phyloP scores from a whole-genome alignment of 2,797 vertebrate genomes.

The Danio aesculapii region DNA sequence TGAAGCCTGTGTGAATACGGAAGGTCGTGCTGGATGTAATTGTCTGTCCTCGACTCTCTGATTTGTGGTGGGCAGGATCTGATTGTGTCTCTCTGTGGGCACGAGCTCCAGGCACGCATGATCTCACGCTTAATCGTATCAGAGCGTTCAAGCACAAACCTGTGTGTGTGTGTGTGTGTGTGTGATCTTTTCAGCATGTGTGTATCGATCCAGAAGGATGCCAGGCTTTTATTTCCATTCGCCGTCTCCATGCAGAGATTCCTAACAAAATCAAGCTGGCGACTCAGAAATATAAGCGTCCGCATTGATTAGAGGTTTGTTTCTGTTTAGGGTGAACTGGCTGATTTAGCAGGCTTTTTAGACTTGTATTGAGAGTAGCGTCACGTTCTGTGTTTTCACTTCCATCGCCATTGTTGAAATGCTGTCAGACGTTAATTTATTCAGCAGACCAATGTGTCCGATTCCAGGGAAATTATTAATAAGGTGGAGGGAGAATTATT shows the following conservation, averaged over 20 bases:
- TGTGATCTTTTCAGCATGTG: constrained; percentile 12
- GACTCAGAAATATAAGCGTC: background rate
- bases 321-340: background rate
- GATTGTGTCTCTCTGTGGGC: constrained; percentile 32
- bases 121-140: constrained; percentile 35
- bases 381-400: background rate
- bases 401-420: background rate
- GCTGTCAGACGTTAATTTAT: background rate
- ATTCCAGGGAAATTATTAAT: background rate
- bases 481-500: background rate
- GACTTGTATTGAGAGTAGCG: background rate
- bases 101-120: constrained; percentile 29
- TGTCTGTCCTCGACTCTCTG: constrained; percentile 39
- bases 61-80: constrained; percentile 36
- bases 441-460: background rate
- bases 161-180: constrained; percentile 35
- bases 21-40: constrained; percentile 34
- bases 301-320: constrained; percentile 7
- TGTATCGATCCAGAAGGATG: constrained; percentile 43
- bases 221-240: constrained; percentile 7
- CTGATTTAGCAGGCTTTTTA: background rate
- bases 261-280: background rate
- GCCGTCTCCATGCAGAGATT: background rate
- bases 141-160: constrained; percentile 23
- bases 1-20: constrained; percentile 21